Base-by-base conservation (phyloP, 1,140 invertebrate genomes). In the Chironomus striatipennis region DNA sequence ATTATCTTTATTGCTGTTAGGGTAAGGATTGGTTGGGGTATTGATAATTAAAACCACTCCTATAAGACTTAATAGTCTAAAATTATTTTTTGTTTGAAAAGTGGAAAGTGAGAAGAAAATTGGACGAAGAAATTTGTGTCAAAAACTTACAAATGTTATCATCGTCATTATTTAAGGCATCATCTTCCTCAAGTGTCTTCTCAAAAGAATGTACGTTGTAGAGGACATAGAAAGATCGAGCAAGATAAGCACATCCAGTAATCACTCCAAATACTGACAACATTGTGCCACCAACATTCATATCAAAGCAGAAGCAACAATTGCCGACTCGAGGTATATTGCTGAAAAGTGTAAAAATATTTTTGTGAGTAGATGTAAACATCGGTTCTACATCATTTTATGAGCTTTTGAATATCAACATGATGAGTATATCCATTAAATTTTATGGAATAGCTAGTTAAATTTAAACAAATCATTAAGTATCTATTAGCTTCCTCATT, bases 251-350 rank as follows among this genome's bases (percentile, higher is more conserved):
- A 70, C n/a, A 18, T 7, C 65, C 65, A 20, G 65, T 70, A 10
- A 70, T 18, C 7, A 70, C 20, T 18, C 65, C 65, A 17, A 70
- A 70, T 10, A 70, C 65, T 1, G n/a, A 18, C 6, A 70, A 21
- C 9, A 70, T 6, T 18, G 65, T 70, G 65, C 65, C 65, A 2
- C 65, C 65, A 21, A 12, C 18, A 20, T 18, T 70, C 65, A 70
- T 70, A 12, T 70, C 65, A 18, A n/a, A 70, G 18, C 17, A 70
- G 10, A 70, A 70, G 65, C 65, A 70, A 70, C 65, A 70, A 70
- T 17, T 70, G n/a, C 15, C 18, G 0, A 70, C 65, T 18, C 65
- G 65, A 18, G 65, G 65, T 9, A 70, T 18, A 18, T 70, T 70
- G 17, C 65, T 70, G 10, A 70, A n/a, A 70, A 70, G 17, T 21